Base-by-base conservation (phyloP, 2,888 invertebrate species). In the Acanthosepion esculentum region DNA sequence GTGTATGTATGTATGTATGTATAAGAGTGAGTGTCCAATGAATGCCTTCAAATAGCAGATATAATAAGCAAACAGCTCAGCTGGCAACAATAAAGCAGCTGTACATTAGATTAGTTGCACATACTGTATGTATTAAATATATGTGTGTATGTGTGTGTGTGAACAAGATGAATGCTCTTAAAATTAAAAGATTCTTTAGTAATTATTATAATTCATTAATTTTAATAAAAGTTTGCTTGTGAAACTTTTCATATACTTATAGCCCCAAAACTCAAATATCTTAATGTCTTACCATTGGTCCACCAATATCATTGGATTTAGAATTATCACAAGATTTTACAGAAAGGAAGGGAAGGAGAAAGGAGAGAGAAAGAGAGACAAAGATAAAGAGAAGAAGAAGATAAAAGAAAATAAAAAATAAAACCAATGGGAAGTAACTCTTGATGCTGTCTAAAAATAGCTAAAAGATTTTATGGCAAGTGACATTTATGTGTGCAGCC, bases 251-350 rank as follows among this genome's bases (percentile, higher is more conserved):
- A 78, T n/a, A n/a, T n/a, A 78, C 1, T n/a, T 78, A 78, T 78
- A 78, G n/a, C 78, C 78, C 78, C n/a, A n/a, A 59, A 59, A n/a
- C 78, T 78, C n/a, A 78, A 64, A 64, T 78, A 78, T 78, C 29
- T 10, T 78, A n/a, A 78, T 78, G n/a, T 78, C n/a, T 78, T 78
- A 78, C n/a, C n/a, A n/a, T 78, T 78, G 59, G 20, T 59, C 59
- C n/a, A 78, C n/a, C n/a, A 78, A 15, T 78, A 78, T 78, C 33
- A 78, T 78, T 78, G n/a, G 78, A 78, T 78, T n/a, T n/a, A 78
- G n/a, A 78, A 78, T n/a, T 78, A 78, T 78, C 78, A 78, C 78
- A 78, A 78, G 12, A 78, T 78, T 78, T 78, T n/a, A 78, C n/a
- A 78, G n/a, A 78, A 78, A n/a, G n/a, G n/a, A n/a, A 78, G n/a